phyloP scores from a whole-genome alignment of 2,113 vertebrate species.

The Dromaius novaehollandiae region DNA sequence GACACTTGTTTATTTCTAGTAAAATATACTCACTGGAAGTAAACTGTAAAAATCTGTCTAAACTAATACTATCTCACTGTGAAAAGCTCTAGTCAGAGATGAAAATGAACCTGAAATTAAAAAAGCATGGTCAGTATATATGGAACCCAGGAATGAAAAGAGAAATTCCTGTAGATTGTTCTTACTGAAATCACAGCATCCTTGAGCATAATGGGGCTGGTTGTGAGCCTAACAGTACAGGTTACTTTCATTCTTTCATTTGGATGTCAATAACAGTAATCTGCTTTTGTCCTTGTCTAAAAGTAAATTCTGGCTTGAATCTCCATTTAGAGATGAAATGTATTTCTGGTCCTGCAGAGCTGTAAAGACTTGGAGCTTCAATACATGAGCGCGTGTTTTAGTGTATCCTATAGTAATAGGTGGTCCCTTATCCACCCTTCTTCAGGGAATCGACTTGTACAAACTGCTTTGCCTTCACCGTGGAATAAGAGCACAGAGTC shows the following conservation, averaged over 20 bases:
- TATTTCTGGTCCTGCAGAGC: not conserved
- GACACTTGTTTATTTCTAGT: not conserved
- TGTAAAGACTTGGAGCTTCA: not conserved
- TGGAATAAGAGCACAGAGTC: not conserved
- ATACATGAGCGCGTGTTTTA: rapidly evolving
- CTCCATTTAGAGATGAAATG: not conserved
- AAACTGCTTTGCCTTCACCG: too few relatives aligned
- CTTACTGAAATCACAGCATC: not conserved
- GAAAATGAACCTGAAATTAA: not conserved
- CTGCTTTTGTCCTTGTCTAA: not conserved
- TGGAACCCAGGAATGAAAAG: not conserved
- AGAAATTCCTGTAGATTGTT: not conserved
- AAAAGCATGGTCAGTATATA: not conserved
- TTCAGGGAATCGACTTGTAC: not conserved
- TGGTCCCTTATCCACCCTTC: not conserved
- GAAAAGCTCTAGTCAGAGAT: not conserved
- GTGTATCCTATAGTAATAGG: rapidly evolving
- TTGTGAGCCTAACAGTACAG: not conserved
- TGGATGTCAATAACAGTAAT: not conserved
- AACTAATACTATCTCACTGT: not conserved
- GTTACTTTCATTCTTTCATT: not conserved
- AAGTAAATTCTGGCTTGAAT: not conserved
- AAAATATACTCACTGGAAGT: not conserved
- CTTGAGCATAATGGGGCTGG: not conserved
- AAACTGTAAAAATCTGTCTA: not conserved